Conservation (phyloP, 2,888 invertebrate species). For the Syrphus vitripennis region DNA sequence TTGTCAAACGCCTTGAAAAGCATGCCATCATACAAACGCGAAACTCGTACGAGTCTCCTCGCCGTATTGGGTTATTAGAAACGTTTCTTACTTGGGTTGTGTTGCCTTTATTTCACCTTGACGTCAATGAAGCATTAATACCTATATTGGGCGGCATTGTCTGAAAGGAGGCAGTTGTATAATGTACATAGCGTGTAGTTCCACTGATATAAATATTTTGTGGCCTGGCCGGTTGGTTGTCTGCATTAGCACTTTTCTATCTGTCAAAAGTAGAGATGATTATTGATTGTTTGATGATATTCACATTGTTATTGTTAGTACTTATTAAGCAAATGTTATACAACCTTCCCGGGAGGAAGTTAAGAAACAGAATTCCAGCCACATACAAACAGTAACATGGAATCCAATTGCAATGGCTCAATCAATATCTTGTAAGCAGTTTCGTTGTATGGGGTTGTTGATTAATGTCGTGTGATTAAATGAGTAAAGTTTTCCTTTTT, state of each 20-base stretch:
- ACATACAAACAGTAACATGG: slow-evolving; percentile 27
- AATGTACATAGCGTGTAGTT: no score
- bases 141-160: not conserved
- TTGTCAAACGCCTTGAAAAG: slow-evolving; percentile 8
- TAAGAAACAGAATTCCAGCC: not conserved
- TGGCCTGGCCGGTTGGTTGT: slow-evolving; percentile 3
- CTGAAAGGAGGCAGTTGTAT: not conserved
- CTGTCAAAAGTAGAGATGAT: slow-evolving; percentile 20
- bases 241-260: slow-evolving; percentile 16
- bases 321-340: slow-evolving; percentile 10
- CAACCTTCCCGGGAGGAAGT: not conserved
- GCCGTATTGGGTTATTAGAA: not conserved
- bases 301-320: slow-evolving; percentile 12
- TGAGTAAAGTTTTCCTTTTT: not conserved
- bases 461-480: slow-evolving; percentile 1
- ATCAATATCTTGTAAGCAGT: slow-evolving; percentile 48
- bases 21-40: not conserved
- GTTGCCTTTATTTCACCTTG: slow-evolving; percentile 55
- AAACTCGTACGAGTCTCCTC: not conserved
- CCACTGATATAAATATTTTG: not conserved
- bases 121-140: slow-evolving; percentile 53
- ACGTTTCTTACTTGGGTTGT: no score
- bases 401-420: slow-evolving; percentile 43
- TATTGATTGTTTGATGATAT: slow-evolving; percentile 38
- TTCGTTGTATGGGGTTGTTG: not conserved